Evolutionary conservation across 2,888 invertebrate species (phyloP), one percentile per base, ranked within the genome.

Genomic region (Apodemia hepburni): DNA sequence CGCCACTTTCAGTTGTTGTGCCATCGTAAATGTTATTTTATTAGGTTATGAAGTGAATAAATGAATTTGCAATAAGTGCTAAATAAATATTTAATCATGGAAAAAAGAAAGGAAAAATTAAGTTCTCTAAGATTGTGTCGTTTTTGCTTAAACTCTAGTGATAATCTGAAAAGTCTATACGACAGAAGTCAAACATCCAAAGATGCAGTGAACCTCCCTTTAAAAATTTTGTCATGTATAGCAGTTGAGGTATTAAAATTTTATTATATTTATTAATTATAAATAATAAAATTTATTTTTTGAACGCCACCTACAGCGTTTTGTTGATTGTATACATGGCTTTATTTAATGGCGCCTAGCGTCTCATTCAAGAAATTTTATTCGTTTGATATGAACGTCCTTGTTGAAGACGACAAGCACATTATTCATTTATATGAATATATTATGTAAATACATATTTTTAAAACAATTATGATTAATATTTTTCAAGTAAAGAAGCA

Each of bases 211-310:
- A 94, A 95, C 71, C 89, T 96, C 72, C 92, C 94, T 63, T 82
- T 96, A 72, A 96, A 96, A 90, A 94, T 96, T 75, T 94, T 96
- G 93, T 94, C 96, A 61, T 95, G 95, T 78, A 92, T 95, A 69
- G 93, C 95, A 65, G 93, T 96, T 71, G 96, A 96, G 95, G 96
- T 96, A 93, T 61, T 58, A 76, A 68, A 67, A 62, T 62, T 67
- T 61, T 61, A 69, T 49, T 18, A 12, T 29, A 47, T 22, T 59
- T 33, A 47, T 12, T 45, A 15, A 38, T n/a, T 59, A 33, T 47
- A 22, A 2, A 22, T 33, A 47, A 15, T 62, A 18, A 17, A 17
- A 35, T 18, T 38, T 18, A 51, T 59, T 11, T 27, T 67, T 64
- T 70, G 61, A 71, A 74, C 71, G 73, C 70, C 72, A 72, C 69